Evolutionary conservation across 2,113 vertebrate genomes (phyloP), one percentile per base, ranked within the genome.

Genomic region (Chelonoidis abingdonii): DNA sequence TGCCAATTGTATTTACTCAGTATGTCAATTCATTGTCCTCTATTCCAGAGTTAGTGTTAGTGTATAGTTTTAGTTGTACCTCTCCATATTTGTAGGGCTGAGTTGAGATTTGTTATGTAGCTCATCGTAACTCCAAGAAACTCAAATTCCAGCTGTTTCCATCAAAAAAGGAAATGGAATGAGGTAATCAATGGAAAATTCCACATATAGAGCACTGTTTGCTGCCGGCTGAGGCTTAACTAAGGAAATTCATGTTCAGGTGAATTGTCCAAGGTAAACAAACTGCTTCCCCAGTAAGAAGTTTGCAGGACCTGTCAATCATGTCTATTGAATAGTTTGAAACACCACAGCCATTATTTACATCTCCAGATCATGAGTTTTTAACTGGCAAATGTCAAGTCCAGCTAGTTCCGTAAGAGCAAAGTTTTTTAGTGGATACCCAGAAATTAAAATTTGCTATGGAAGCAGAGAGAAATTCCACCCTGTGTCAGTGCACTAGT

Each of bases 1-100:
- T 88, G 93, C 88, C 92, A 95, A 59, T 92, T 81, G 47, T 87
- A 59, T 91, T 95, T 95, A 91, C 95, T 95, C 84, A 79, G 1
- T 65, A 38, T 65, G 92, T 81, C 94, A 94, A 27, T 50, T 88
- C 88, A 86, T 50, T 52, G 79, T 93, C 72, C 4, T 0, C 35
- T 86, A 49, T 49, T 14, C 44, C 87, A 89, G 57, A 11, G 29
- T 84, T 90, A 57, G 80, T 54, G 52, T 47, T 82, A 25, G 29
- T 35, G 57, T 22, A 57, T 22, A 69, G 41, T 10, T 80, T 93
- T 69, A 49, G 59, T 56, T 83, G 62, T 52, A 76, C n/a, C 49
- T 78, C 84, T 47, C 84, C 65, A 41, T 0, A 0, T 25, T 86
- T 53, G 85, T 0, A 0, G 0, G 7, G 54, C 75, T 86, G 57